Base-by-base conservation (phyloP, 2,797 vertebrate species). In the Yasuhikotakia modesta region DNA sequence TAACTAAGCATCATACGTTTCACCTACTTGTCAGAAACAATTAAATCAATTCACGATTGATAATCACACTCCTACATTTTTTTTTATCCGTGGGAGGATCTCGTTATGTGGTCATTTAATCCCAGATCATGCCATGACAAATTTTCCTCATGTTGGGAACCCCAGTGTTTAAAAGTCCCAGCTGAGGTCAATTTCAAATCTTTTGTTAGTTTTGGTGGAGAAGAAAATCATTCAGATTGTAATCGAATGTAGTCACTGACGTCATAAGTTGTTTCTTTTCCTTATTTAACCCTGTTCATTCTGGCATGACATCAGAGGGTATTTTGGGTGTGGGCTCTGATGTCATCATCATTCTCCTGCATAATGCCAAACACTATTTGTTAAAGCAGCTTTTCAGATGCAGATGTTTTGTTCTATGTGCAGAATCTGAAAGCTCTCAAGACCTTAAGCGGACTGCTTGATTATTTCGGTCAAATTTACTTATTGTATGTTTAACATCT, bases 121-220 rank as follows among this genome's bases (percentile, higher is more conserved):
- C 21, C 19, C 57, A 79, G 52, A 58, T 66, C 71, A 74, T 74
- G 50, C 48, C 61, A 7, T 43, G 66, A 64, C 46, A 1, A 53
- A 63, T 78, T 81, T 64, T 67, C 11, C 70, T 19, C 21, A 14
- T 19, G 2, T 68, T 61, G 45, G n/a, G 50, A 71, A 70, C 80
- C 75, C 19, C 8, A 30, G 73, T 63, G 75, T 81, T 76, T 60
- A 72, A 78, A 57, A 13, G 50, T 27, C 79, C 58, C 90, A 91
- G 87, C 91, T 90, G 88, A 86, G 90, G 60, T 84, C 86, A 57
- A 88, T 90, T 91, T 89, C 78, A 64, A 35, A 46, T 17, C 68
- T 45, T 21, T 4, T 43, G 5, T 45, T 45, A 30, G 32, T 50
- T 67, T 53, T 55, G 10, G 71, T 61, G 70, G 80, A 63, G 73